phyloP scores from a whole-genome alignment of 2,797 vertebrate species.

The Neosilurus hyrtlii region DNA sequence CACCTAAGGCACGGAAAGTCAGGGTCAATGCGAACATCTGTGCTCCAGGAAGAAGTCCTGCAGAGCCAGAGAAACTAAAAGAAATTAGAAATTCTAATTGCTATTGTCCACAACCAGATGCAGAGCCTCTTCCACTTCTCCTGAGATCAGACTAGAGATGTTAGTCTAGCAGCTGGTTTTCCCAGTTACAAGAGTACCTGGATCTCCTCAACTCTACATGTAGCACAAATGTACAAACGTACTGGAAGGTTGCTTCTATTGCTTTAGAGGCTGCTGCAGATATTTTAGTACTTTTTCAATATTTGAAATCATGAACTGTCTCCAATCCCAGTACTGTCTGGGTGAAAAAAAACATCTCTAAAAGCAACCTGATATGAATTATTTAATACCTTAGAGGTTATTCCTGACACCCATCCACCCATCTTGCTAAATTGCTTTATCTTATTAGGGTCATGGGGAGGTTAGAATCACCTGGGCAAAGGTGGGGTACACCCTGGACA shows the following conservation, averaged over 20 bases:
- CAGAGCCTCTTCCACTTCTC: background rate
- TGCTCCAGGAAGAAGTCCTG: background rate
- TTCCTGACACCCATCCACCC: background rate
- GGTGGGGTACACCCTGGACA: too few species aligned
- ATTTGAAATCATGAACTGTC: background rate
- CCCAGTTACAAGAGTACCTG: background rate
- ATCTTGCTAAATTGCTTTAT: too few species aligned
- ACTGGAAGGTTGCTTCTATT: background rate
- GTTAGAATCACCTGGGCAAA: too few species aligned
- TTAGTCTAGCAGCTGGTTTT: background rate
- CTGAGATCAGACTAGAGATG: background rate
- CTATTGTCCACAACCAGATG: background rate
- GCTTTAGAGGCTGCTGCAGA: background rate
- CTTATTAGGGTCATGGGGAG: too few species aligned
- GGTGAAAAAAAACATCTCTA: constrained; percentile 2
- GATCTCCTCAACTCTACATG: background rate
- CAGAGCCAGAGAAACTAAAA: background rate
- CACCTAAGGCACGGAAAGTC: too few species aligned
- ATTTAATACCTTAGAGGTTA: background rate
- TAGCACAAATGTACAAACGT: background rate
- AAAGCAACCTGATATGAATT: background rate
- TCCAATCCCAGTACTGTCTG: background rate
- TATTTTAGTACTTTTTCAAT: background rate
- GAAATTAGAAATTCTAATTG: background rate
- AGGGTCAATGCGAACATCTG: background rate